Percentiles rank a stretch among this genome's conserved stretches.
Conservation (phyloP, 1,140 invertebrate genomes). For the Fopius arisanus region DNA sequence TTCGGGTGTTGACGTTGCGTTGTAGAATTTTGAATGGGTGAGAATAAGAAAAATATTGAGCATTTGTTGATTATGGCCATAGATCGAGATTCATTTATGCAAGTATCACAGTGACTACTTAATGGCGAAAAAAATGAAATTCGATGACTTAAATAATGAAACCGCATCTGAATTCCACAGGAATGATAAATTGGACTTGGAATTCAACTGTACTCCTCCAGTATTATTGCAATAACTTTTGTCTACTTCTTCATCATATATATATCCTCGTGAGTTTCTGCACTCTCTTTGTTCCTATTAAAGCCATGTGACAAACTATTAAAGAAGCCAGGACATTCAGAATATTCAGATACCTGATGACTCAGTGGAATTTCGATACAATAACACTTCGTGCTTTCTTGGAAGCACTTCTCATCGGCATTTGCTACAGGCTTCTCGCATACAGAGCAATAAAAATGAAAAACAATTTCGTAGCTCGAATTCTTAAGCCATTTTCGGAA, state of each 20-base stretch:
- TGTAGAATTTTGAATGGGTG: too few species aligned
- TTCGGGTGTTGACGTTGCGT: too few species aligned
- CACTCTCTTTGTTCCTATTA: slow-evolving; percentile 25
- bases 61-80: too few species aligned
- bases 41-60: too few species aligned
- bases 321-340: slow-evolving; percentile 23
- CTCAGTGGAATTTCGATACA: slow-evolving; percentile 31
- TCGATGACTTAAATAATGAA: not conserved
- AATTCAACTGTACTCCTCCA: not conserved
- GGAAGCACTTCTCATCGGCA: not conserved
- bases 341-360: slow-evolving; percentile 25
- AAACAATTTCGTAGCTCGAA: not conserved
- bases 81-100: too few species aligned
- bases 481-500: slow-evolving; percentile 26
- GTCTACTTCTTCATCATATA: slow-evolving; percentile 38
- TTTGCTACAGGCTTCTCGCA: not conserved
- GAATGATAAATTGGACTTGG: slow-evolving; percentile 1
- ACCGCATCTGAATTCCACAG: slow-evolving; percentile 19
- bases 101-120: too few species aligned
- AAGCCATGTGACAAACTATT: slow-evolving; percentile 13
- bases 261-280: slow-evolving; percentile 35
- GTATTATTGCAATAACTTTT: slow-evolving; percentile 13
- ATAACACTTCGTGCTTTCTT: not conserved
- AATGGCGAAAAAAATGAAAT: not conserved
- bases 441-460: slow-evolving; percentile 23